Evolutionary conservation across 2,113 vertebrate species (phyloP), one percentile per base, ranked within the genome.

Genomic region (Platichthys flesus): DNA sequence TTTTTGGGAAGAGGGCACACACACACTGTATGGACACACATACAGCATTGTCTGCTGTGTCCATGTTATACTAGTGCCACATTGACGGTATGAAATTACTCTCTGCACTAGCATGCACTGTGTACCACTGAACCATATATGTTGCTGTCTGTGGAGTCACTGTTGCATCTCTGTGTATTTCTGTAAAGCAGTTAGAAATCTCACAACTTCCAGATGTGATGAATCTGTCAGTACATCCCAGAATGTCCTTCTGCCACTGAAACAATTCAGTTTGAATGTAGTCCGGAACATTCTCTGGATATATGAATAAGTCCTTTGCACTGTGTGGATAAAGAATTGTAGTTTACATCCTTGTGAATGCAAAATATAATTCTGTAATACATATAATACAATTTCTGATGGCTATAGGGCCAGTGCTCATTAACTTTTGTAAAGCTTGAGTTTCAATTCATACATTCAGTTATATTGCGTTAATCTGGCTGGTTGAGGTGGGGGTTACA

Each of bases 251-350:
- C 42, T 60, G 47, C 24, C n/a, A 26, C 24, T 40, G 60, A 62
- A 26, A 56, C 21, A 2, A 23, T 18, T 51, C 18, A 35, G 3
- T 72, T 51, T 82, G 42, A 79, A 84, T 82, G 79, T 73, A 77
- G 58, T 55, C 23, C n/a, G 18, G n/a, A 74, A 74, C 21, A 24
- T 60, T 16, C 26, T 31, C 4, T 2, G 13, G 9, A 9, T 21
- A 21, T 9, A 2, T 31, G 14, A 24, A 57, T 14, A 42, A 10
- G 6, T 74, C 14, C 18, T 75, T 23, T 71, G 15, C 57, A 62
- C 24, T 42, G 55, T 69, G 20, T 23, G 64, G 31, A 63, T 2
- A 52, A 26, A 51, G 28, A 57, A n/a, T 23, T 23, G 21, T 14
- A 42, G 35, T 57, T 16, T n/a, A 26, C 20, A 20, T 61, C 57